phyloP scores from a whole-genome alignment of 2,113 vertebrate species.

The Mirza zaza region DNA sequence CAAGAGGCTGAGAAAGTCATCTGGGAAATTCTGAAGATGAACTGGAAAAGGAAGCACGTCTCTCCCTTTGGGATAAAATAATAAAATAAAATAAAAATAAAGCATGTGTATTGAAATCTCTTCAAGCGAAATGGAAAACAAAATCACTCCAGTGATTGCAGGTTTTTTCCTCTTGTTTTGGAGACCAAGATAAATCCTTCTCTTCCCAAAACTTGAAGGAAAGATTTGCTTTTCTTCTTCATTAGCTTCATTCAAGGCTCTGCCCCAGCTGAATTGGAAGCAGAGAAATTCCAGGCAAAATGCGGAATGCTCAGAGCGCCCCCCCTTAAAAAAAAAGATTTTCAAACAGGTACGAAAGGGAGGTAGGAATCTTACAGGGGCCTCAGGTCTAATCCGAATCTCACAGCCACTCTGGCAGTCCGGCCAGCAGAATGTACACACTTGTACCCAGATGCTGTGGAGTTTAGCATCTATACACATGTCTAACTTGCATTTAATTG shows the following conservation, averaged over 20 bases:
- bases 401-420: neutral
- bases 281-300: neutral
- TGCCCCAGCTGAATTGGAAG: neutral
- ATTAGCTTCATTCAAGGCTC: neutral
- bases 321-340: neutral
- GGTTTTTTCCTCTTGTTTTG: neutral
- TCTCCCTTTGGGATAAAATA: constrained; percentile 40
- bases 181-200: constrained; percentile 10
- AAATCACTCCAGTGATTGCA: neutral
- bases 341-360: constrained; percentile 24
- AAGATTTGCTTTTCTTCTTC: constrained; percentile 24
- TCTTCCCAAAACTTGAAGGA: constrained; percentile 41
- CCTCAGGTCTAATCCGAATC: neutral
- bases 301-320: neutral
- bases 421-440: neutral
- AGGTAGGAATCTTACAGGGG: neutral
- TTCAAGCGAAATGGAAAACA: constrained; percentile 46
- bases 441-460: neutral
- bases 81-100: constrained; percentile 47
- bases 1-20: neutral
- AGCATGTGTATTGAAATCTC: constrained; percentile 31
- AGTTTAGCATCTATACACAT: neutral
- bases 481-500: neutral
- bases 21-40: constrained; percentile 40
- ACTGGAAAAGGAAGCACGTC: neutral